Evolutionary conservation across 2,888 invertebrate genomes (phyloP), one percentile per base, ranked within the genome.

Genomic region (Parnassius smintheus): DNA sequence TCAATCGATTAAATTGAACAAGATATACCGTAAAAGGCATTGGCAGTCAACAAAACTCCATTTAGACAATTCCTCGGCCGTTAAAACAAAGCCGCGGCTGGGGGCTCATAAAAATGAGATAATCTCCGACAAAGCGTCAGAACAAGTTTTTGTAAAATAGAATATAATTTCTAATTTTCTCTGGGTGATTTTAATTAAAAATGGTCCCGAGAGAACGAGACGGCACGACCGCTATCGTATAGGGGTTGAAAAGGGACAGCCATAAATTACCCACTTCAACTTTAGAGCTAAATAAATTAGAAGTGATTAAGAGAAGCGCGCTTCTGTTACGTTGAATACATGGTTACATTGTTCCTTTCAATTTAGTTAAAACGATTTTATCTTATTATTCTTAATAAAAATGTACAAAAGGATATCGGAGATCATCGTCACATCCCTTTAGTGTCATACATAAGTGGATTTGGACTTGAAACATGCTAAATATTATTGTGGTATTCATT

Each of bases 131-230:
- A 90, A 91, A 90, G 83, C 90, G 72, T 85, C 90, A 85, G 89
- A 88, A 82, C 91, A 91, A 91, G 90, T 91, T 90, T 91, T 88
- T 85, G 90, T 64, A 86, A 91, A 91, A 91, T 91, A 91, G 91
- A 91, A 91, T 91, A 91, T 91, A 91, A 91, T 91, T 91, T 91
- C 91, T 90, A 90, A 91, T 91, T 91, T 88, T 88, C 90, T 91
- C 88, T 75, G 87, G 86, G 88, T 85, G 88, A 89, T 91, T 91
- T 91, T 91, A 91, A 91, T 91, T 91, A 91, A 91, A 91, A 91
- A 90, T 86, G 90, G 88, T 87, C 90, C 89, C 90, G 76, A 68
- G 85, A 83, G 90, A 91, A 72, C 71, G 84, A 81, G 90, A 91
- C 72, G 82, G 79, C 73, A 72, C 74, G 74, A 82, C 72, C 74